phyloP scores from a whole-genome alignment of 2,888 invertebrate species.

The Agonum fuliginosum region DNA sequence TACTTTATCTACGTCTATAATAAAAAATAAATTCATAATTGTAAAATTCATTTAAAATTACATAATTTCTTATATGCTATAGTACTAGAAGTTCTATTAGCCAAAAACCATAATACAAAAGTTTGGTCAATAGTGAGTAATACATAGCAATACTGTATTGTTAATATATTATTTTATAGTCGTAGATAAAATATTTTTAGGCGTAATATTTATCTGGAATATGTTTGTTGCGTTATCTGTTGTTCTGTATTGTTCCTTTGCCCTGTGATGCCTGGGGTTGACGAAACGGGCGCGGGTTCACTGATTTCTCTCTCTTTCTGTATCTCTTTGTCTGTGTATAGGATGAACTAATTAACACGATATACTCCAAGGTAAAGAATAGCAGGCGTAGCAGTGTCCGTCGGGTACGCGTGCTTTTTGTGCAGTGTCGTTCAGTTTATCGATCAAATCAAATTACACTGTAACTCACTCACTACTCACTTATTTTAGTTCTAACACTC shows the following conservation, averaged over 20 bases:
- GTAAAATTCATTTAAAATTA: too few species aligned
- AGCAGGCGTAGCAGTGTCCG: constrained; percentile 55
- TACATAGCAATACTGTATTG: too few species aligned
- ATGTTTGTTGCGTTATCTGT: constrained; percentile 18
- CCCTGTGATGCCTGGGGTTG: constrained; percentile 41
- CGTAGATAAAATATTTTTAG: too few species aligned
- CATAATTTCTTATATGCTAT: too few species aligned
- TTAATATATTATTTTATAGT: too few species aligned
- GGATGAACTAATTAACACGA: constrained; percentile 86
- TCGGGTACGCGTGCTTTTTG: constrained; percentile 58
- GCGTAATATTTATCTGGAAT: not conserved
- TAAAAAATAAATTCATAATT: too few species aligned
- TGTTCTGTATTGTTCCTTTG: constrained; percentile 24
- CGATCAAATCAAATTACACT: constrained; percentile 34
- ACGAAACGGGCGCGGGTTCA: not conserved
- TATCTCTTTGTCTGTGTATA: constrained; percentile 69
- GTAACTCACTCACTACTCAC: constrained; percentile 32
- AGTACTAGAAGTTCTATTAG: too few species aligned
- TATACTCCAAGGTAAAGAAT: constrained; percentile 83
- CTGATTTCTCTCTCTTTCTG: constrained; percentile 45
- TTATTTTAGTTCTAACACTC: constrained; percentile 12
- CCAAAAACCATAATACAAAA: too few species aligned
- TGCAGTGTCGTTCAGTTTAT: constrained; percentile 53
- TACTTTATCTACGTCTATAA: too few species aligned
- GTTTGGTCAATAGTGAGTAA: too few species aligned